Evolutionary conservation across 2,113 vertebrate species (phyloP).

Genomic region (Peromyscus californicus): DNA sequence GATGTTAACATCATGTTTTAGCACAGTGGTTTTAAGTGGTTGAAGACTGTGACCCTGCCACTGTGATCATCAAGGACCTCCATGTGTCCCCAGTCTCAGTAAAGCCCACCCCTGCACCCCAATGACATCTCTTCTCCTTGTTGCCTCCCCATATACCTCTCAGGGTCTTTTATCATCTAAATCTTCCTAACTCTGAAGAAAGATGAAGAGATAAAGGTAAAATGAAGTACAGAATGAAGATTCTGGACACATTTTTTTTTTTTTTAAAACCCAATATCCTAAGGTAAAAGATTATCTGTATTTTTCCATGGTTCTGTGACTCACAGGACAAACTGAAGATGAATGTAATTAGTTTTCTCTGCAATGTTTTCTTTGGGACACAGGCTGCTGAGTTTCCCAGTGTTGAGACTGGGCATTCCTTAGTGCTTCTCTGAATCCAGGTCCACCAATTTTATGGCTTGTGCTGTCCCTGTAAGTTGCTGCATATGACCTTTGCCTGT

Average conservation of each 20-base stretch:
- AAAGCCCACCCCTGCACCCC: not conserved
- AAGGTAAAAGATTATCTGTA: not conserved
- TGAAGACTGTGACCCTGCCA: not conserved
- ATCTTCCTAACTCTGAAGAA: not conserved
- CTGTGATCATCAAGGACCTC: not conserved
- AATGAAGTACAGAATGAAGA: not conserved
- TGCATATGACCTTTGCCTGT: not conserved
- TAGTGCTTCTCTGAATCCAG: not conserved
- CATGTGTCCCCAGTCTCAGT: not conserved
- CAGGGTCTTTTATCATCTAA: not conserved
- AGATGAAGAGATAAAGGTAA: not conserved
- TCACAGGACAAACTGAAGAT: not conserved
- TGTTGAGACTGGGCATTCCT: not conserved
- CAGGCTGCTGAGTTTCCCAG: not conserved
- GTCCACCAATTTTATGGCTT: not conserved
- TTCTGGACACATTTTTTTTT: not conserved
- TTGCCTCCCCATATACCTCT: too few relatives aligned
- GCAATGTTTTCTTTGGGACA: not conserved
- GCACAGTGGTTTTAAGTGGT: not conserved
- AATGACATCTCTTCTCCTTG: fast-evolving
- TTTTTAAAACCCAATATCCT: not conserved
- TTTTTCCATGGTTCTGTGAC: not conserved
- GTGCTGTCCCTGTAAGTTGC: not conserved
- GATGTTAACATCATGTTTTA: not conserved
- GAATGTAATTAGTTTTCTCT: not conserved